Evolutionary conservation across 2,113 vertebrate genomes (phyloP), one percentile per base, ranked within the genome.

Genomic region (Andinoacara biseriatus): DNA sequence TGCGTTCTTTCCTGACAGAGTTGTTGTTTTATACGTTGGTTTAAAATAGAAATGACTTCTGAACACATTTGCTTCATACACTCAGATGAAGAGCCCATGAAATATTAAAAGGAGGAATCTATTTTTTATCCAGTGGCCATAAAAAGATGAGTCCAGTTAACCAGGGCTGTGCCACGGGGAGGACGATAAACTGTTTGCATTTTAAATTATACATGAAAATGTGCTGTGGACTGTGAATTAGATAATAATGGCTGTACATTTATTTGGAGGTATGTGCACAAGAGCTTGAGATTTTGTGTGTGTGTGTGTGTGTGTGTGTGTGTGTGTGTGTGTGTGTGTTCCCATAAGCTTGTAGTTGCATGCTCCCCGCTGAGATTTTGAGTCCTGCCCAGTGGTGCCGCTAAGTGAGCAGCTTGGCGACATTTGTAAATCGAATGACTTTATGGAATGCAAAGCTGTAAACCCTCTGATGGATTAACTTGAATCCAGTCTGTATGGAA

Each of bases 171-270:
- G 74, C 76, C 59, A 69, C 63, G 87, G 89, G 87, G 86, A 90
- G 76, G 20, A 35, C 83, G 74, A 94, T 84, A 93, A 92, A 90
- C 90, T 88, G 87, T 94, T 93, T 87, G 76, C 56, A 49, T 81
- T 91, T 89, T 95, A 89, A 95, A 94, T 95, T 91, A 94, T 93
- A 89, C 56, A 94, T 95, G 81, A 92, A 94, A 87, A 62, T 86
- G 84, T 65, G 31, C 76, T 82, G 26, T 24, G 59, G 83, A 87
- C 58, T 89, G 61, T 89, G 86, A 80, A 91, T 91, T 86, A 86
- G 78, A 84, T 88, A 85, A 87, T 84, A 82, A 85, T 86, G 81
- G 74, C 54, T 90, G 59, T 58, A 43, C 33, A 18, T 80, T 85
- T 81, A 60, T 76, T 81, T 81, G 61, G 35, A 75, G 29, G 26